Percentiles rank a stretch among this genome's conserved stretches.
These are phyloP conservation scores for Dendrolimus pini DNA, from an alignment of 2,888 invertebrate genomes.

Conservation along the genomic window DNA sequence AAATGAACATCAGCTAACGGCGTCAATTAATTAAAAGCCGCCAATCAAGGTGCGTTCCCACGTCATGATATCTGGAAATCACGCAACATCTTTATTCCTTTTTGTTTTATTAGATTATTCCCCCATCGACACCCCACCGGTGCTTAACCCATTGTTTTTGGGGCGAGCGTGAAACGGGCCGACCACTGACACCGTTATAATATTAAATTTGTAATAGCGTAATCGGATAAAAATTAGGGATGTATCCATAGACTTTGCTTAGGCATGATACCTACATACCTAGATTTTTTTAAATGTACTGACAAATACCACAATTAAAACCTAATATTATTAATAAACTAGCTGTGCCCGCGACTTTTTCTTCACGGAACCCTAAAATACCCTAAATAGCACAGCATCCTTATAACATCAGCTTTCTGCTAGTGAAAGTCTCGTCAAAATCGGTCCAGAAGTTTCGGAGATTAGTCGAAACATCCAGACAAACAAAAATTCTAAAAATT, in stretches of 20 bases:
- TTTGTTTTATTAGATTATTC: constrained; percentile 44
- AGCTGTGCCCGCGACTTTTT: too few species aligned
- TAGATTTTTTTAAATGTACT: too few species aligned
- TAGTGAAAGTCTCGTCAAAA: too few species aligned
- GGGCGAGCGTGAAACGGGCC: constrained; percentile 68
- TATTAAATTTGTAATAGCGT: constrained; percentile 41
- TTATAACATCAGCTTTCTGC: too few species aligned
- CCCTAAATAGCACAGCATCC: too few species aligned
- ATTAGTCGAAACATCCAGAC: too few species aligned
- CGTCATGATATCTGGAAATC: constrained; percentile 69
- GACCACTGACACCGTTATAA: constrained; percentile 44
- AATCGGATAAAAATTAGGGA: not conserved
- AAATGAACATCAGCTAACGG: constrained; percentile 37
- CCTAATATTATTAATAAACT: too few species aligned
- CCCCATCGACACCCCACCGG: constrained; percentile 32
- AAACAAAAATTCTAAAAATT: too few species aligned
- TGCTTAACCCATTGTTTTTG: constrained; percentile 57
- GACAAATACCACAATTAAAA: too few species aligned
- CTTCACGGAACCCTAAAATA: too few species aligned
- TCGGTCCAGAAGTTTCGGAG: too few species aligned
- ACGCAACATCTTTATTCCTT: constrained; percentile 74
- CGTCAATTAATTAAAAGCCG: constrained; percentile 65
- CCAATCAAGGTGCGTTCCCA: constrained; percentile 72
- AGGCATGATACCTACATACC: too few species aligned
- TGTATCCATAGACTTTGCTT: not conserved